phyloP scores from a whole-genome alignment of 2,797 vertebrate genomes.

The Ispidina lecontei region DNA sequence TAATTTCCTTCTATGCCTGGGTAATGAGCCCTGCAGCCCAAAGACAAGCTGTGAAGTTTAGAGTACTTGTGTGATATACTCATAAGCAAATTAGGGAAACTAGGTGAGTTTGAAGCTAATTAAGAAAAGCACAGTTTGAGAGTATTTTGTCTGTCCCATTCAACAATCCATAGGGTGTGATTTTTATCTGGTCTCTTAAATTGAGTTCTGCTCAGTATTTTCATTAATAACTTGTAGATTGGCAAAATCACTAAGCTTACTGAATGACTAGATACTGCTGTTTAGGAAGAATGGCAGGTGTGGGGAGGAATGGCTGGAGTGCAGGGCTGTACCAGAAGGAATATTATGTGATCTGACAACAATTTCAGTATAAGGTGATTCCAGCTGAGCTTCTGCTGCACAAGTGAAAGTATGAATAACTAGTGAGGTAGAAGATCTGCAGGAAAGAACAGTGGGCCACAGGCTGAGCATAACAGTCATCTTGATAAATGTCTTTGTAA shows the following conservation, averaged over 20 bases:
- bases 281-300: neutral
- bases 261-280: neutral
- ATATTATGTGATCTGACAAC: neutral
- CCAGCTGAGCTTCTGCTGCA: neutral
- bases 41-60: neutral
- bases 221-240: neutral
- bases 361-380: neutral
- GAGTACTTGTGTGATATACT: neutral
- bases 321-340: neutral
- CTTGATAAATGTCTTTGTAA: neutral
- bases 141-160: neutral
- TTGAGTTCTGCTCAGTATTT: neutral
- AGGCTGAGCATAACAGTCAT: neutral
- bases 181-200: neutral
- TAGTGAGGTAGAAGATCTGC: neutral
- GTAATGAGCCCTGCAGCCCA: neutral
- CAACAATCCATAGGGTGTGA: neutral
- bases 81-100: neutral
- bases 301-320: neutral
- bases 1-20: neutral
- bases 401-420: neutral
- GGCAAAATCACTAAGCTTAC: neutral
- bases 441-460: neutral
- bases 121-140: neutral
- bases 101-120: neutral